Percentiles rank a stretch among this genome's conserved stretches.
These are phyloP conservation scores for Lumbricus terrestris DNA, from an alignment of 2,888 invertebrate genomes.

Conservation along the genomic window DNA sequence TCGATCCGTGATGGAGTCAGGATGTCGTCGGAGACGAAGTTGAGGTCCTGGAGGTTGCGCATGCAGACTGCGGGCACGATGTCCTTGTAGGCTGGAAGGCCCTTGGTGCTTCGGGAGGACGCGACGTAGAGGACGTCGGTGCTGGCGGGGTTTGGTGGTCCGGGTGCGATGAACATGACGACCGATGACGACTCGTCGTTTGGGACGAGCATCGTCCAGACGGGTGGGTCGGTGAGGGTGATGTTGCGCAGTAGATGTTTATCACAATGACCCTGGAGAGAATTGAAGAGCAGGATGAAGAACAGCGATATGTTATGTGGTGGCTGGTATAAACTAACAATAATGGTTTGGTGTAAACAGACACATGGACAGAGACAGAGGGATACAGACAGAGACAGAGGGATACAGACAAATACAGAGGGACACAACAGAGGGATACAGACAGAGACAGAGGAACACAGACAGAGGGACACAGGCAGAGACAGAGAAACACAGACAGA, in stretches of 20 bases:
- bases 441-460: no score
- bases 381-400: no score
- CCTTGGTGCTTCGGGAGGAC: conserved; percentile 67
- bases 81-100: conserved; percentile 43
- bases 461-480: not conserved
- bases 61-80: conserved; percentile 90
- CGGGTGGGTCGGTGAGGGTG: conserved; percentile 75
- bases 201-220: conserved; percentile 78
- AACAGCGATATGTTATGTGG: no score
- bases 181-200: conserved; percentile 93
- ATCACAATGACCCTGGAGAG: conserved; percentile 83
- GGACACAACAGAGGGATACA: no score
- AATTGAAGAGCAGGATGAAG: no score
- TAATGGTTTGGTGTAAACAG: no score
- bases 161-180: conserved; percentile 93
- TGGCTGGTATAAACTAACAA: no score
- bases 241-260: conserved; percentile 87
- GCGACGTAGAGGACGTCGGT: conserved; percentile 81
- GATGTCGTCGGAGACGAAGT: conserved; percentile 85
- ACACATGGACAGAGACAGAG: no score
- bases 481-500: not conserved
- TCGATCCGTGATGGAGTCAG: conserved; percentile 88
- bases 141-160: conserved; percentile 68
- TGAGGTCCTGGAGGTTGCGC: conserved; percentile 79
- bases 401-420: no score